Percentiles rank a stretch among this genome's conserved stretches.
These are phyloP conservation scores for Bucco capensis DNA, from an alignment of 2,113 vertebrate genomes.

Conservation along the genomic window DNA sequence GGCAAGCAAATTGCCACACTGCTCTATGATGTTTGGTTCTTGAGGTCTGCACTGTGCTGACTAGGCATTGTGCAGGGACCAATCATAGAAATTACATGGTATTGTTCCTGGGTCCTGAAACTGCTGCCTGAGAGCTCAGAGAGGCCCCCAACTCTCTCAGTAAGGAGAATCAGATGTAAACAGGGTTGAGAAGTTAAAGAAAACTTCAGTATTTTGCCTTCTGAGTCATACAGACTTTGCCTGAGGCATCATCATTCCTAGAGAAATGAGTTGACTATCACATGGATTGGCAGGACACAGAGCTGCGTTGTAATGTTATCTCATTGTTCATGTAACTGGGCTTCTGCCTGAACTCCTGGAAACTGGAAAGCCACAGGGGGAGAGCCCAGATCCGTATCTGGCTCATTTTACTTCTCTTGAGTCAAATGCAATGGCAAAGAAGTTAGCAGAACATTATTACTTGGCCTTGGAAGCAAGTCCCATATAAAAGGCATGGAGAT, in stretches of 20 bases:
- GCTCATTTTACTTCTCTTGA: not conserved
- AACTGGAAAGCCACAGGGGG: not conserved
- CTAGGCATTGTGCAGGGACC: not conserved
- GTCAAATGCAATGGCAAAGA: not conserved
- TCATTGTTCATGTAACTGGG: not conserved
- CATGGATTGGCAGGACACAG: not conserved
- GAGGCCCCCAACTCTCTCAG: not conserved
- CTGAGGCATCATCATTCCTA: not conserved
- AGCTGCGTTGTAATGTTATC: not conserved
- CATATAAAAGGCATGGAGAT: not conserved
- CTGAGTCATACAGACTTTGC: slow-evolving; percentile 26
- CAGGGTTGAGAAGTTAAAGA: not conserved
- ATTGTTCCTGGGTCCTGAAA: not conserved
- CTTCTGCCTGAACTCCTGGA: not conserved
- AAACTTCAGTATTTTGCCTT: not conserved
- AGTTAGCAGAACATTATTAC: not conserved
- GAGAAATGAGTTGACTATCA: not conserved
- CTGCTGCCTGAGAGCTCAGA: not conserved
- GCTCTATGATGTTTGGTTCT: not conserved
- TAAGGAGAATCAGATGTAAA: not conserved
- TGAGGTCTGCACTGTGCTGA: not conserved
- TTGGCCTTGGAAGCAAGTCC: not conserved
- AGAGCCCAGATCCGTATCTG: not conserved
- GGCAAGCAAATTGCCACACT: not conserved
- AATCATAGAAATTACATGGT: not conserved